phyloP scores from a whole-genome alignment of 2,888 invertebrate genomes.

The Temnothorax rugatulus region DNA sequence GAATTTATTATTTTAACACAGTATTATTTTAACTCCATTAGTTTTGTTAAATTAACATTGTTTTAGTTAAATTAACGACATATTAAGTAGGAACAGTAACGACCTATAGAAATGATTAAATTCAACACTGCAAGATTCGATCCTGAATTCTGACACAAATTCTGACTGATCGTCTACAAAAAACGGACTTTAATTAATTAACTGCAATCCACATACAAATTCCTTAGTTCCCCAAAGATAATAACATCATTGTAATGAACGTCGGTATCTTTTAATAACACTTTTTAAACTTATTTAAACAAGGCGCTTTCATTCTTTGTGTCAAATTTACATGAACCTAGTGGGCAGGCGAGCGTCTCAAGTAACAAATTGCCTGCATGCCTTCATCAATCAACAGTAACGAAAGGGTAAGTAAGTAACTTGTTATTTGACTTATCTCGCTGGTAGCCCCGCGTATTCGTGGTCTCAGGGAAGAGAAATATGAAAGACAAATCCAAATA shows the following conservation, averaged over 20 bases:
- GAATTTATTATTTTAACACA: too few species aligned
- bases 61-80: too few species aligned
- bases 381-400: conserved; percentile 30
- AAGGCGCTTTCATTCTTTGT: neutral
- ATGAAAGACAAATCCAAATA: neutral
- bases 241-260: neutral
- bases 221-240: neutral
- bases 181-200: neutral
- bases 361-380: conserved; percentile 35
- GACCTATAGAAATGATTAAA: too few species aligned
- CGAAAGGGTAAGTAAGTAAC: conserved; percentile 22
- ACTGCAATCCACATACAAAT: neutral
- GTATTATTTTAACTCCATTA: too few species aligned
- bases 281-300: conserved; percentile 3
- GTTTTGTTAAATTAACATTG: too few species aligned
- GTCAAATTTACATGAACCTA: neutral
- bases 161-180: neutral
- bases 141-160: neutral
- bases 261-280: neutral
- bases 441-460: neutral
- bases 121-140: neutral
- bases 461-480: neutral
- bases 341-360: conserved; percentile 11
- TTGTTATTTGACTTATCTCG: conserved; percentile 26
- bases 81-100: too few species aligned